Conservation (phyloP, 2,888 invertebrate species). For the Epinotia brunnichana region DNA sequence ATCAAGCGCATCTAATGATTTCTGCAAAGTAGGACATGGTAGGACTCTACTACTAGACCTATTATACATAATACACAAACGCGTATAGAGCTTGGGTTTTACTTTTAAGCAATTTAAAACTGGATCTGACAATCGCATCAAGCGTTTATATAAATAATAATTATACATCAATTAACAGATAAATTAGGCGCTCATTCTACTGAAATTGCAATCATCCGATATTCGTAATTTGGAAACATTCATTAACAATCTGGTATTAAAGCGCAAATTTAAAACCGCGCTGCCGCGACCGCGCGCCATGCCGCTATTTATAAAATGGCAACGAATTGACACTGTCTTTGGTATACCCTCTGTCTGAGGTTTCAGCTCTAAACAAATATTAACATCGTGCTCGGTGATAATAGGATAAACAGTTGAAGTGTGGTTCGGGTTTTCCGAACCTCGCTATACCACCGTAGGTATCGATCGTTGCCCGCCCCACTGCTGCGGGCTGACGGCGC, state of each 20-base stretch:
- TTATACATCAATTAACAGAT: slow-evolving; percentile 31
- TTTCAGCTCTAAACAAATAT: slow-evolving; percentile 43
- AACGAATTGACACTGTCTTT: neutral
- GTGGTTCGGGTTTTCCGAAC: slow-evolving; percentile 71
- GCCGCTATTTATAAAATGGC: slow-evolving; percentile 8
- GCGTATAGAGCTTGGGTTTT: neutral
- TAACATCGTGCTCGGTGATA: slow-evolving; percentile 55
- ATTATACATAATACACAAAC: neutral
- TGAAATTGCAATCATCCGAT: slow-evolving; percentile 31
- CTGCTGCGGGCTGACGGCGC: slow-evolving; percentile 62
- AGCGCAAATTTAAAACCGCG: slow-evolving; percentile 16
- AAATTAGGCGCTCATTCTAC: slow-evolving; percentile 31
- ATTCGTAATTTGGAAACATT: slow-evolving; percentile 29
- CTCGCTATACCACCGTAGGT: slow-evolving; percentile 59
- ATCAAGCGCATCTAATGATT: neutral
- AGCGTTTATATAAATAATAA: slow-evolving; percentile 6
- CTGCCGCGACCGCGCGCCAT: slow-evolving; percentile 7
- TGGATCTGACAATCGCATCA: neutral
- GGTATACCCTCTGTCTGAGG: neutral
- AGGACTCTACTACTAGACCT: no score
- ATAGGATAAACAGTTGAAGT: slow-evolving; percentile 62
- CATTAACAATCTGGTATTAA: slow-evolving; percentile 19
- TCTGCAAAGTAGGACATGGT: no score
- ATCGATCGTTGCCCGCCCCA: slow-evolving; percentile 75
- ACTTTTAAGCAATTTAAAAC: neutral